Percentiles rank a stretch among this genome's conserved stretches.
Evolutionary conservation across 2,797 vertebrate species (phyloP).

Genomic region (Discoglossus pictus): DNA sequence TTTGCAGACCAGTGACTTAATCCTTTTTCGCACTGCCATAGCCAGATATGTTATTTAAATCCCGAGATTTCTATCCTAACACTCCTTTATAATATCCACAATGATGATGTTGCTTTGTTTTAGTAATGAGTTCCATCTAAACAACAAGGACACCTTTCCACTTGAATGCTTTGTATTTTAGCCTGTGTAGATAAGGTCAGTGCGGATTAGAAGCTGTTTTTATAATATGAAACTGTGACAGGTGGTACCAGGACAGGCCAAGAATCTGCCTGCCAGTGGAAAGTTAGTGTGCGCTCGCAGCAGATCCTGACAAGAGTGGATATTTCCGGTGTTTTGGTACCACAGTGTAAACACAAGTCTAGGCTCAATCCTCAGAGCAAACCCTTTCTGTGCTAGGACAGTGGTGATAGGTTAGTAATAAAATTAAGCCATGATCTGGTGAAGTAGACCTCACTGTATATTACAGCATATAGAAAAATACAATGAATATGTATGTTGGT

Average conservation of each 20-base stretch:
- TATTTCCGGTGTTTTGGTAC: conserved; percentile 61
- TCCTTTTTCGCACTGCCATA: too few relatives aligned
- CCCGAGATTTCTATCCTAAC: too few relatives aligned
- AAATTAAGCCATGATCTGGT: too few relatives aligned
- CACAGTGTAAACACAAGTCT: conserved; percentile 57
- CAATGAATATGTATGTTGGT: too few relatives aligned
- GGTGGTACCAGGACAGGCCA: conserved; percentile 59
- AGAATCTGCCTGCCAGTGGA: conserved; percentile 59
- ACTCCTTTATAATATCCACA: conserved; percentile 20
- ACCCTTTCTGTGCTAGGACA: too few relatives aligned
- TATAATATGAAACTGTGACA: conserved; percentile 54
- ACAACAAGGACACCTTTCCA: conserved; percentile 9
- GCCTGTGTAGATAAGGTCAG: conserved; percentile 23
- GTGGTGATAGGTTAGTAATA: too few relatives aligned
- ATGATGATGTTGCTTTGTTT: not conserved
- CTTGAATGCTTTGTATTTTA: not conserved
- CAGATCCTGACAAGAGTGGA: conserved; percentile 52
- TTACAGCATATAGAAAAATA: too few relatives aligned
- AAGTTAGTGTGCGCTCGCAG: conserved; percentile 53
- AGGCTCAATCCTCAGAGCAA: not conserved
- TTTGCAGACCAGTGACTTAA: too few relatives aligned
- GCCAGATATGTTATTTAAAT: too few relatives aligned
- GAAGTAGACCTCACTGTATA: too few relatives aligned
- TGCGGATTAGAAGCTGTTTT: conserved; percentile 46
- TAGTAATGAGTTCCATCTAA: conserved; percentile 2